These are phyloP conservation scores for Gadopsis bispinosus DNA, from an alignment of 2,797 vertebrate genomes.

Conservation along the genomic window DNA sequence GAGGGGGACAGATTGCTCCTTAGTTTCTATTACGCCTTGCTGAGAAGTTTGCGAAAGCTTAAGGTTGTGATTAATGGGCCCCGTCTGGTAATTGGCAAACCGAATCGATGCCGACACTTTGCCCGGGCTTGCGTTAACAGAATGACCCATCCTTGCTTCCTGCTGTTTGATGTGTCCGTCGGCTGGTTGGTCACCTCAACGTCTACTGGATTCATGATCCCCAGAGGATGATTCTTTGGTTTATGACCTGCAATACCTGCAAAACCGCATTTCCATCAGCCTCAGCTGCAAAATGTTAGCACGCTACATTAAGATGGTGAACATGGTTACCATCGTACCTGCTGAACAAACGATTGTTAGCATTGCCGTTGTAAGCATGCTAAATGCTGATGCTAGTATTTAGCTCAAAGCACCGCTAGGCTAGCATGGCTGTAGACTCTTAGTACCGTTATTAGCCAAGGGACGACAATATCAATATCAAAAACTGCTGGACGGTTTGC, in stretches of 20 bases:
- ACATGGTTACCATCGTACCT: not conserved
- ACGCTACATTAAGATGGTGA: not conserved
- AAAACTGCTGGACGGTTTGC: no score
- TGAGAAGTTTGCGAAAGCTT: constrained; percentile 72
- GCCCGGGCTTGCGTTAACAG: constrained; percentile 18
- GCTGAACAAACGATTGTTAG: not conserved
- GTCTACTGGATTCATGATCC: not conserved
- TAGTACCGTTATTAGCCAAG: no score
- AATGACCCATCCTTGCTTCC: not conserved
- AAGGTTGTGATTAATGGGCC: constrained; percentile 63
- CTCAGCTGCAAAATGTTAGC: no score
- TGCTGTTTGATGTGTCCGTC: not conserved
- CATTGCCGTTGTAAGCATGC: not conserved
- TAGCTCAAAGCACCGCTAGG: not conserved
- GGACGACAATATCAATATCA: no score
- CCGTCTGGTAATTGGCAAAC: constrained; percentile 49
- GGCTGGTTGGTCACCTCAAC: not conserved
- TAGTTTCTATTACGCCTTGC: constrained; percentile 60
- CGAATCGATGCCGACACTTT: constrained; percentile 50
- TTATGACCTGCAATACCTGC: no score
- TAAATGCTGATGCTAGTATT: not conserved
- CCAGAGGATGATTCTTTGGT: not conserved
- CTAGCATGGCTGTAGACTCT: no score
- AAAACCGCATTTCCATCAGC: no score
- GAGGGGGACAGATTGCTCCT: constrained; percentile 68